These are phyloP conservation scores for Drosophila mojavensis DNA, from an alignment of 1,140 invertebrate species.

Conservation along the genomic window DNA sequence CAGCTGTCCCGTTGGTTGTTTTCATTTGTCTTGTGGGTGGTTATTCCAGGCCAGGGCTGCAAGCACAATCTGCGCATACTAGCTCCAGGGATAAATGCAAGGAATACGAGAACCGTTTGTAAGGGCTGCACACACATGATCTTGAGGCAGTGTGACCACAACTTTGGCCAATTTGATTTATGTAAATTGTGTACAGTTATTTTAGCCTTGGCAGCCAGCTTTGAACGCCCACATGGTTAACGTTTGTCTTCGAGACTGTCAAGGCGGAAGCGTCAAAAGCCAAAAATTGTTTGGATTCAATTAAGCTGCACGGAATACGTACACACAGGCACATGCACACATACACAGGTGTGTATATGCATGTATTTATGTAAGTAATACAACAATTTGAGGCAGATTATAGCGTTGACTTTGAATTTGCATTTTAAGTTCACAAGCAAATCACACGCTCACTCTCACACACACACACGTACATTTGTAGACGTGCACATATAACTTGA, in stretches of 20 bases:
- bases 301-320: conserved; percentile 35
- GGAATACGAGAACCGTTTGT: no score
- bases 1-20: conserved; percentile 47
- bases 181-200: conserved; percentile 11
- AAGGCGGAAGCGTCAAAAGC: conserved; percentile 31
- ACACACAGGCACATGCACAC: neutral
- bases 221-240: conserved; percentile 16
- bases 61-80: conserved; percentile 1
- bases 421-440: conserved; percentile 58
- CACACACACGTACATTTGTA: neutral
- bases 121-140: conserved; percentile 15
- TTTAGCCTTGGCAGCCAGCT: conserved; percentile 35
- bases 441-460: conserved; percentile 9
- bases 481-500: conserved; percentile 10
- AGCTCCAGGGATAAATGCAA: neutral
- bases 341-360: neutral
- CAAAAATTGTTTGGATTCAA: conserved; percentile 10
- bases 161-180: neutral
- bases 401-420: conserved; percentile 57
- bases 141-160: conserved; percentile 6
- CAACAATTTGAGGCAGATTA: conserved; percentile 32
- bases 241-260: neutral
- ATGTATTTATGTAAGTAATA: neutral
- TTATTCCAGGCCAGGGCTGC: conserved; percentile 44
- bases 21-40: conserved; percentile 33